A percentile compares a stretch with the other conserved stretches of the same genome.
Conservation (phyloP, 1,140 invertebrate species). For the Aradophagus sp. region DNA sequence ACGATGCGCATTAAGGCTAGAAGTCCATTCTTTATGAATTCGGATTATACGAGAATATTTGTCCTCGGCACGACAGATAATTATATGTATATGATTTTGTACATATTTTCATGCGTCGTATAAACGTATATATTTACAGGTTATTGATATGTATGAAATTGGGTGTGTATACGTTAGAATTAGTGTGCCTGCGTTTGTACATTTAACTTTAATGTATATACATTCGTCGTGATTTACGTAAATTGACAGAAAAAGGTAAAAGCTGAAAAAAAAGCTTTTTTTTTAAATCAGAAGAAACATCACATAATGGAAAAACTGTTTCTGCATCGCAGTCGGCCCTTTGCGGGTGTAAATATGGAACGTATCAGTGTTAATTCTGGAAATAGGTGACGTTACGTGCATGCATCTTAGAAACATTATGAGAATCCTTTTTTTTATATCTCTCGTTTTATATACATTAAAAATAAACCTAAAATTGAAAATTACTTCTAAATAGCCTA, state of each 20-base stretch:
- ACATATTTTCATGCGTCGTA: conserved; percentile 57
- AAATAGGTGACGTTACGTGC: no score
- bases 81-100: conserved; percentile 58
- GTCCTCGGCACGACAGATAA: conserved; percentile 55
- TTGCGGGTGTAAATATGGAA: no score
- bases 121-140: conserved; percentile 52
- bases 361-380: no score
- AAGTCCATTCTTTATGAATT: conserved; percentile 57
- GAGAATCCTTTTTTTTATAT: no score
- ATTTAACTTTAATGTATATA: conserved; percentile 51
- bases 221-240: conserved; percentile 43
- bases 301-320: no score
- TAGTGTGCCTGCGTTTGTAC: conserved; percentile 57
- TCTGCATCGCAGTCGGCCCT: no score
- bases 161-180: conserved; percentile 55
- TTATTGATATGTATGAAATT: conserved; percentile 54
- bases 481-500: no score
- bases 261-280: no score
- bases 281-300: conserved; percentile 1
- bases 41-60: conserved; percentile 59
- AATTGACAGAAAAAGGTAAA: conserved; percentile 43
- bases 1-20: conserved; percentile 58
- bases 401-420: no score
- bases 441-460: no score
- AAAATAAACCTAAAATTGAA: no score